These are phyloP conservation scores for Microcebus griseorufus DNA, from an alignment of 2,113 vertebrate species.

Conservation along the genomic window DNA sequence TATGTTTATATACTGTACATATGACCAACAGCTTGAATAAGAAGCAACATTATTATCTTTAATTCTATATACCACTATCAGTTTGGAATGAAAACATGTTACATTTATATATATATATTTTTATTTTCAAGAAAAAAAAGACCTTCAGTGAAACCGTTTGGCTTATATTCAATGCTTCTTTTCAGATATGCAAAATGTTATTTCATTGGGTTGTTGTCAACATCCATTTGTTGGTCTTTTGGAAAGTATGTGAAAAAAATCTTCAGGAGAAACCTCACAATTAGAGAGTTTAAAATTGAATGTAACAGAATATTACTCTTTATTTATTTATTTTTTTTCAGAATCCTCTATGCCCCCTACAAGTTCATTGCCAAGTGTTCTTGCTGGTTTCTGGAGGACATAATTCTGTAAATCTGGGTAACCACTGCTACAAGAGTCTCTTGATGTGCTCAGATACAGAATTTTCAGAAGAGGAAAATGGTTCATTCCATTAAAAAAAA, in stretches of 20 bases:
- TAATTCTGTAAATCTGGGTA: conserved; percentile 88
- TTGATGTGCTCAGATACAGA: conserved; percentile 93
- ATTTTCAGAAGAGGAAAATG: conserved; percentile 83
- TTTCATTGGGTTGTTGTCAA: conserved; percentile 80
- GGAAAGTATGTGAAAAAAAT: conserved; percentile 84
- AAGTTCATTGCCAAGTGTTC: conserved; percentile 88
- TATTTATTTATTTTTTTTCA: conserved; percentile 51
- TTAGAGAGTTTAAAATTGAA: conserved; percentile 81
- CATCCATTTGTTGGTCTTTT: conserved; percentile 83
- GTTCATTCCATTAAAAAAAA: conserved; percentile 83
- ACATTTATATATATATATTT: conserved; percentile 79
- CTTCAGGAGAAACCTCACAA: conserved; percentile 84
- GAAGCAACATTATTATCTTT: conserved; percentile 85
- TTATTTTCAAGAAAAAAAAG: conserved; percentile 90
- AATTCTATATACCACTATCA: conserved; percentile 85
- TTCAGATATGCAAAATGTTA: conserved; percentile 84
- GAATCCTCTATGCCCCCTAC: conserved; percentile 84
- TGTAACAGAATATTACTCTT: conserved; percentile 80
- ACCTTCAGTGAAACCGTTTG: conserved; percentile 81
- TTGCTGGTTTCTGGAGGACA: conserved; percentile 96
- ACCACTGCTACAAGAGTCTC: conserved; percentile 86
- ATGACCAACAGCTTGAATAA: conserved; percentile 89
- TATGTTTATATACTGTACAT: conserved; percentile 98
- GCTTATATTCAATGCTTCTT: conserved; percentile 90
- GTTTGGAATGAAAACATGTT: conserved; percentile 87